phyloP scores from a whole-genome alignment of 2,113 vertebrate genomes.

The Desmodus rotundus region DNA sequence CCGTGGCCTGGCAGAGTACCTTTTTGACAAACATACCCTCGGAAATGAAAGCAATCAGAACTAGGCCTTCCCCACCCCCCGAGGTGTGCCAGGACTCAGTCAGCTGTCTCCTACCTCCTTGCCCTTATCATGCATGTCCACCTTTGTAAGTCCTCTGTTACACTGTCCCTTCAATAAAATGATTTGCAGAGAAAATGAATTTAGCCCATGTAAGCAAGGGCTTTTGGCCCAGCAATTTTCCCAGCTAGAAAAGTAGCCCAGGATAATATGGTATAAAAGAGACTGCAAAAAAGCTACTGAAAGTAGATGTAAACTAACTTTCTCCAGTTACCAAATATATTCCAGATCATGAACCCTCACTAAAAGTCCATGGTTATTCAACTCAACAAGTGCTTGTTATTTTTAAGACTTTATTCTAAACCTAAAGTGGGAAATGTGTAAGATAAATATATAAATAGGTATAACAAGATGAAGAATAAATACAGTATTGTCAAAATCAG shows the following conservation, averaged over 20 bases:
- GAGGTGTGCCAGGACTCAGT: not conserved
- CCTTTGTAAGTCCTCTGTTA: not conserved
- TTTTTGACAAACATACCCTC: conserved; percentile 68
- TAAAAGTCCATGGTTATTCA: conserved; percentile 10
- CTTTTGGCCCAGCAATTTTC: not conserved
- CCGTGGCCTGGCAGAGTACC: conserved; percentile 45
- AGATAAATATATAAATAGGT: not conserved
- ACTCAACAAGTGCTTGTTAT: not conserved
- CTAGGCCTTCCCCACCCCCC: not conserved
- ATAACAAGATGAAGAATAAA: not conserved
- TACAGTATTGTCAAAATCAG: not conserved
- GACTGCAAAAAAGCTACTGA: not conserved
- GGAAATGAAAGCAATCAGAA: conserved; percentile 42
- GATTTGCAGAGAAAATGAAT: conserved; percentile 30
- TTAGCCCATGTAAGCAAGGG: not conserved
- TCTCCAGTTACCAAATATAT: not conserved
- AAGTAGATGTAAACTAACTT: not conserved
- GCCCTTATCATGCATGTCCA: not conserved
- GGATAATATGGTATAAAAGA: not conserved
- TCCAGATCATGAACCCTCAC: not conserved
- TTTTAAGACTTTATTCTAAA: not conserved
- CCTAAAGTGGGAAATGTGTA: not conserved
- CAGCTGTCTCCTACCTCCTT: not conserved
- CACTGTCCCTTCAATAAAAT: not conserved
- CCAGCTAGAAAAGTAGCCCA: not conserved